Percentiles rank a stretch among this genome's conserved stretches.
phyloP scores from a whole-genome alignment of 2,888 invertebrate genomes.

The Tipula helvola region DNA sequence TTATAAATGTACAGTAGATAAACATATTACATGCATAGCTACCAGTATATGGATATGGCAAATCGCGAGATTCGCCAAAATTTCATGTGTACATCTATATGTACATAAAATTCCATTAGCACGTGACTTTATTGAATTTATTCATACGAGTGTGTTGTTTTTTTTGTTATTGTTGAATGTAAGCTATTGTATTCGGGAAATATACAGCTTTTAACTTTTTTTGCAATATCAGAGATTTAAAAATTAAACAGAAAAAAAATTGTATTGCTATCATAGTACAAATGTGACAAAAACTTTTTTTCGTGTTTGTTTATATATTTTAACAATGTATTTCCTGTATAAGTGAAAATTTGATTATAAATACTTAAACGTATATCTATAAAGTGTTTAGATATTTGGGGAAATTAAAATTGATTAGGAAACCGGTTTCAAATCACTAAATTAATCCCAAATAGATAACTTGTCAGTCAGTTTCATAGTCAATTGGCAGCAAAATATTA shows the following conservation, averaged over 20 bases:
- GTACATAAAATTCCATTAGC: conserved; percentile 6
- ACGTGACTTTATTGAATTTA: conserved; percentile 9
- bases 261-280: background rate
- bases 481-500: no score
- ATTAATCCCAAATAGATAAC: no score
- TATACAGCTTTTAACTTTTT: background rate
- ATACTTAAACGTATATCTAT: background rate
- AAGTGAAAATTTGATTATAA: background rate
- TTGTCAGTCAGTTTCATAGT: no score
- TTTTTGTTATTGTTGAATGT: background rate
- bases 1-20: background rate
- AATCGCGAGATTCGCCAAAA: background rate
- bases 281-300: background rate
- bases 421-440: background rate
- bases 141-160: background rate
- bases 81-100: background rate
- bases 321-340: background rate
- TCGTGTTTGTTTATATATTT: background rate
- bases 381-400: background rate
- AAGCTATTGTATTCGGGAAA: background rate
- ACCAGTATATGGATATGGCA: background rate
- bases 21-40: background rate
- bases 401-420: background rate
- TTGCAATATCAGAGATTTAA: background rate
- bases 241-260: background rate